Evolutionary conservation across 2,113 vertebrate species (phyloP).

Genomic region (Pantherophis guttatus): DNA sequence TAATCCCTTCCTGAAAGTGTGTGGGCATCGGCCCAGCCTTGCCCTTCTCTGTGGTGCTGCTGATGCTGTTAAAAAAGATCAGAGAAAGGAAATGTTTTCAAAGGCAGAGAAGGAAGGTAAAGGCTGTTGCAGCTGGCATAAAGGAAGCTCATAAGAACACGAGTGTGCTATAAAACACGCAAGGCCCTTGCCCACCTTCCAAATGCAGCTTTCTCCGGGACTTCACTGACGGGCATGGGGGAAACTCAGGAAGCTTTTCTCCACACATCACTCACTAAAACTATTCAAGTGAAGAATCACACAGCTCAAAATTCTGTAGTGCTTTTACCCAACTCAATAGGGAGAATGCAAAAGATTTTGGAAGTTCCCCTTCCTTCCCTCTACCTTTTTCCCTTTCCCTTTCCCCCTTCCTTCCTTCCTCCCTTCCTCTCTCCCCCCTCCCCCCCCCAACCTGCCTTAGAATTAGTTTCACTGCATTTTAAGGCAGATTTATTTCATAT

Average conservation of each 20-base stretch:
- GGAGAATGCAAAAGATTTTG: not conserved
- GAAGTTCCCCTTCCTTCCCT: not conserved
- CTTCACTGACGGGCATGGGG: too few species aligned
- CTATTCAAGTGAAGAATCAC: not conserved
- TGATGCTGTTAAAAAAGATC: not conserved
- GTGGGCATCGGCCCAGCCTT: too few species aligned
- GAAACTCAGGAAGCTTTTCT: too few species aligned
- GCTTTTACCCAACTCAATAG: not conserved
- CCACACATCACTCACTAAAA: not conserved
- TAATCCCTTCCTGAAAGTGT: not conserved
- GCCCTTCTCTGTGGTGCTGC: too few species aligned
- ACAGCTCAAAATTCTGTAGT: not conserved
- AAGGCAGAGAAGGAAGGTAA: not conserved
- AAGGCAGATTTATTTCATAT: not conserved
- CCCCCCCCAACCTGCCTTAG: too few species aligned
- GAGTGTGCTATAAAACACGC: not conserved
- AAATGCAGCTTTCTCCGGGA: not conserved
- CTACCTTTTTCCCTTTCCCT: too few species aligned
- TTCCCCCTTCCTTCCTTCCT: too few species aligned
- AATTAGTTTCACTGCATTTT: not conserved
- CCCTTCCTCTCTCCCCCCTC: rapidly evolving
- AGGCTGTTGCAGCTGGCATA: too few species aligned
- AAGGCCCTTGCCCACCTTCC: not conserved
- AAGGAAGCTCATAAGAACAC: too few species aligned
- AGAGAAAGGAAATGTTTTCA: not conserved